Conservation (phyloP, 2,888 invertebrate genomes). For the Dexiosoma caninum region DNA sequence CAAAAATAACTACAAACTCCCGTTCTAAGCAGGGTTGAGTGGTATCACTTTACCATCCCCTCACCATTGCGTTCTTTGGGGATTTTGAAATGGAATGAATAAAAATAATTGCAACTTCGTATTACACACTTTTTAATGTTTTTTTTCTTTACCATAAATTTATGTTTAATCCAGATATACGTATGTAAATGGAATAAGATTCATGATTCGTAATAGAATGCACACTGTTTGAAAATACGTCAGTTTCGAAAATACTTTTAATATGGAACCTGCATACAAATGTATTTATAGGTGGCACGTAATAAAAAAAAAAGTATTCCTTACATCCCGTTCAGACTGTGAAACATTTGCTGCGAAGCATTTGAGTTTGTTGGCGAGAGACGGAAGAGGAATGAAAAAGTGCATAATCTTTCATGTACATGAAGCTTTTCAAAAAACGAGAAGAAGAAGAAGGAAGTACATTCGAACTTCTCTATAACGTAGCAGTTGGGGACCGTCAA, state of each 20-base stretch:
- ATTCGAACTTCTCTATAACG: no score
- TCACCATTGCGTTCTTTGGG: neutral
- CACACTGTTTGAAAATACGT: conserved; percentile 19
- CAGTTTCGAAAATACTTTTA: neutral
- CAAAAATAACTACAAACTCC: neutral
- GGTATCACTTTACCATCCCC: conserved; percentile 9
- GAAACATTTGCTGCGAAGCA: no score
- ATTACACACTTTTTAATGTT: neutral
- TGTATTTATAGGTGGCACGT: no score
- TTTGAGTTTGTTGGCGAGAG: no score
- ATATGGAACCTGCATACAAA: neutral
- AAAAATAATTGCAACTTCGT: neutral
- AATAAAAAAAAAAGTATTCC: no score
- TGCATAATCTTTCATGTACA: no score
- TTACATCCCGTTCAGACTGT: no score
- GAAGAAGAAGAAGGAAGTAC: no score
- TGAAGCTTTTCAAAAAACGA: no score
- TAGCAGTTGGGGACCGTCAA: no score
- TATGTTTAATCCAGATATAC: neutral
- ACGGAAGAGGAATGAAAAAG: no score
- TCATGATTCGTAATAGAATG: neutral
- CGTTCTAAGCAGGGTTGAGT: neutral
- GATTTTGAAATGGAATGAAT: neutral
- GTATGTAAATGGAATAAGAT: neutral
- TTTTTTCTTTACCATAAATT: neutral